Percentiles rank a stretch among this genome's conserved stretches.
Evolutionary conservation across 1,140 invertebrate species (phyloP).

Genomic region (Drosophila albomicans): DNA sequence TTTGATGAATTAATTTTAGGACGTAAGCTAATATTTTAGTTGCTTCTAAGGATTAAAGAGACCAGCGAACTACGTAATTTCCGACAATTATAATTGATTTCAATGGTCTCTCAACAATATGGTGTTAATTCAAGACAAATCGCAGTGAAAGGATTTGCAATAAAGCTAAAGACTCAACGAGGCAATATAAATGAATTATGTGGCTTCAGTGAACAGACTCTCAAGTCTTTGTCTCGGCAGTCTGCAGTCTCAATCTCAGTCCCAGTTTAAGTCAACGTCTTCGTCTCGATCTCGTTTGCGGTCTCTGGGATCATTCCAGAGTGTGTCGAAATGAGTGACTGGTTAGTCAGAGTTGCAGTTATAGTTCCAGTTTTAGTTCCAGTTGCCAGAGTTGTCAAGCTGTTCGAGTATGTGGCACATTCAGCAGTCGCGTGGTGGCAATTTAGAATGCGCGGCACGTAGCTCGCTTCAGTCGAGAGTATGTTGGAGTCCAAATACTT

Average conservation of each 20-base stretch:
- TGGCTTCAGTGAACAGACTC: neutral
- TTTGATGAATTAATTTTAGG: no score
- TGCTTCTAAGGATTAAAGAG: no score
- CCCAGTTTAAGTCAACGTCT: neutral
- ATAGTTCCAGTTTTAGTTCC: constrained; percentile 30
- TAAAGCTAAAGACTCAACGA: neutral
- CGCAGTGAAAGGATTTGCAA: constrained; percentile 5
- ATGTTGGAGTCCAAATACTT: constrained; percentile 24
- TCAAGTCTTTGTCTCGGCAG: no score
- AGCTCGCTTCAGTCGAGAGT: constrained; percentile 15
- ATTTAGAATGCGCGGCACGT: constrained; percentile 54
- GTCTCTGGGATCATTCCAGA: constrained; percentile 19
- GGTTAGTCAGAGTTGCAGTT: constrained; percentile 9
- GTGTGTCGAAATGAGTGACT: constrained; percentile 12
- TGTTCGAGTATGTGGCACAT: constrained; percentile 16
- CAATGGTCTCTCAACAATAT: neutral
- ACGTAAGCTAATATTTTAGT: no score
- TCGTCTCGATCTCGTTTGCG: neutral
- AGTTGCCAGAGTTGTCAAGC: constrained; percentile 11
- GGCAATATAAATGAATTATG: constrained; percentile 1
- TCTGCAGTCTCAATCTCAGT: no score
- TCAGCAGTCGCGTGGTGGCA: neutral
- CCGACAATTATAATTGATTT: neutral
- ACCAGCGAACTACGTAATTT: neutral
- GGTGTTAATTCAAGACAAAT: constrained; percentile 2